Percentiles rank a stretch among this genome's conserved stretches.
Conservation (phyloP, 2,797 vertebrate species). For the Malurus splendens region DNA sequence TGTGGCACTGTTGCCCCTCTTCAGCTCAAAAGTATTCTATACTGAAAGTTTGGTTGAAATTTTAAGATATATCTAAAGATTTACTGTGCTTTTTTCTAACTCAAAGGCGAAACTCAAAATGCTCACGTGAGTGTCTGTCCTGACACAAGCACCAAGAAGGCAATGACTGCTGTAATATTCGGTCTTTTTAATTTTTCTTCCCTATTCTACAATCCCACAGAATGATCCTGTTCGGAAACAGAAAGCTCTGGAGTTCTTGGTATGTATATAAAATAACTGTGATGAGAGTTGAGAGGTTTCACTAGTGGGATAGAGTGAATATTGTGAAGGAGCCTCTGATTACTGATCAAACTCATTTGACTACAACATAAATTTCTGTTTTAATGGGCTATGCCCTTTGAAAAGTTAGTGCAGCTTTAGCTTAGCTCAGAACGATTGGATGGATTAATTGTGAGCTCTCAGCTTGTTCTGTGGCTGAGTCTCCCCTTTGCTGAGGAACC, state of each 20-base stretch:
- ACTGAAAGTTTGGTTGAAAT: neutral
- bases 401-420: neutral
- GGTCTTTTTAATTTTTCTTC: neutral
- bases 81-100: neutral
- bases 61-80: neutral
- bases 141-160: neutral
- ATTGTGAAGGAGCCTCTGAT: neutral
- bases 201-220: neutral
- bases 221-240: conserved; percentile 41
- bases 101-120: neutral
- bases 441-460: neutral
- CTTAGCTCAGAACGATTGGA: neutral
- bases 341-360: neutral
- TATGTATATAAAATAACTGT: neutral
- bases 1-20: neutral
- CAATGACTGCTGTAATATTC: neutral
- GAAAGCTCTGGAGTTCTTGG: conserved; percentile 54
- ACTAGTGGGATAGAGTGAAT: neutral
- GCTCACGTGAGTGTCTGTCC: neutral
- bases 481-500: neutral
- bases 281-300: neutral
- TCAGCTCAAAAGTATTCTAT: neutral
- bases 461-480: neutral
- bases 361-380: neutral
- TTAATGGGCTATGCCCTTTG: neutral